Conservation (phyloP, 2,888 invertebrate species). For the Troides helena region DNA sequence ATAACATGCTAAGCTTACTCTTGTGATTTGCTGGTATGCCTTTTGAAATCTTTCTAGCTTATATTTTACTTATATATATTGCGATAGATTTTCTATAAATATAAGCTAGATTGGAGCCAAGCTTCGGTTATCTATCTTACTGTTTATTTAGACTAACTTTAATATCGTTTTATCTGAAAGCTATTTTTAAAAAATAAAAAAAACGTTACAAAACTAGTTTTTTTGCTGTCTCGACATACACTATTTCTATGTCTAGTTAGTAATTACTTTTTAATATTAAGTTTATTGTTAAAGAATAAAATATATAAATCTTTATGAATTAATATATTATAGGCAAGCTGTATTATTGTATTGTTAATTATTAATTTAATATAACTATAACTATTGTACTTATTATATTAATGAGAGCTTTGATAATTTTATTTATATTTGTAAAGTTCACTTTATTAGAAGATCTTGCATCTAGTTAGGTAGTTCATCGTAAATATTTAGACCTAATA, state of each 20-base stretch:
- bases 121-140: slow-evolving; percentile 47
- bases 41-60: slow-evolving; percentile 64
- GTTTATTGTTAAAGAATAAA: background rate
- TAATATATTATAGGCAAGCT: background rate
- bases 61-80: slow-evolving; percentile 50
- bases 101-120: slow-evolving; percentile 59
- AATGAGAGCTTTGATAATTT: slow-evolving; percentile 30
- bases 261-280: background rate
- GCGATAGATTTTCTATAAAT: slow-evolving; percentile 59
- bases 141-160: background rate
- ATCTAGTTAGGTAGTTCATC: slow-evolving; percentile 64
- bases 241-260: background rate
- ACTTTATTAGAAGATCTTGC: slow-evolving; percentile 57
- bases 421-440: slow-evolving; percentile 41
- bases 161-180: background rate
- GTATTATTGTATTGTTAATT: slow-evolving; percentile 2
- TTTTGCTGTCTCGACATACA: background rate
- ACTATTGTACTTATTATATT: slow-evolving; percentile 16
- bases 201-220: background rate
- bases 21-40: slow-evolving; percentile 76
- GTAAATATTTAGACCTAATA: slow-evolving; percentile 55
- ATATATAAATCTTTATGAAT: slow-evolving; percentile 13
- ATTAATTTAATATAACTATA: slow-evolving; percentile 23
- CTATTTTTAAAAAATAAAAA: background rate
- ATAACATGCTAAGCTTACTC: slow-evolving; percentile 65